Conservation (phyloP, 2,113 vertebrate genomes). For the Passerina amoena region DNA sequence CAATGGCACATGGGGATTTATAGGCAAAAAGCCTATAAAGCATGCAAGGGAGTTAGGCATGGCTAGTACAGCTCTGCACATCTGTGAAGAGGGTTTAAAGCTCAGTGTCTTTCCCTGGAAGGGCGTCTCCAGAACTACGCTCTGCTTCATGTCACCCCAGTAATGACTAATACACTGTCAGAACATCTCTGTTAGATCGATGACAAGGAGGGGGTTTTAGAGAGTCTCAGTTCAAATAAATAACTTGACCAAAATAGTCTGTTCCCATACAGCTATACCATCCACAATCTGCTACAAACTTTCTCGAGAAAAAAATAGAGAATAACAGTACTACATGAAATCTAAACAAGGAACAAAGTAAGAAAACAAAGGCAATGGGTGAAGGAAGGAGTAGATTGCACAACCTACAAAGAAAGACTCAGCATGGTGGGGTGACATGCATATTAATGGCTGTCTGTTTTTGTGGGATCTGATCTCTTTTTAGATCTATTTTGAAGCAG, state of each 20-base stretch:
- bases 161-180: background rate
- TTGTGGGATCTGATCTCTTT: background rate
- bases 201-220: background rate
- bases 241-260: background rate
- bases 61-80: background rate
- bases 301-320: background rate
- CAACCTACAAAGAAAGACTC: background rate
- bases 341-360: slow-evolving; percentile 16
- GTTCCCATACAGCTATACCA: background rate
- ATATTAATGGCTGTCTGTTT: background rate
- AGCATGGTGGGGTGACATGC: background rate
- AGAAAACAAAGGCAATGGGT: background rate
- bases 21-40: background rate
- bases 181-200: background rate
- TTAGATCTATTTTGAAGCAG: background rate
- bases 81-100: background rate
- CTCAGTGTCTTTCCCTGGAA: background rate
- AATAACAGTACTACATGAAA: background rate
- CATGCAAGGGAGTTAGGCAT: background rate
- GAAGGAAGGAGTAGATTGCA: background rate
- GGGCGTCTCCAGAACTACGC: background rate
- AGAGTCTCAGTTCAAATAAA: slow-evolving; percentile 31
- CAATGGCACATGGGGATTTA: background rate
- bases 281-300: background rate
- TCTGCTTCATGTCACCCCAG: background rate